Evolutionary conservation across 1,140 invertebrate genomes (phyloP), one percentile per base, ranked within the genome.

Genomic region (Gonioctena quinquepunctata): DNA sequence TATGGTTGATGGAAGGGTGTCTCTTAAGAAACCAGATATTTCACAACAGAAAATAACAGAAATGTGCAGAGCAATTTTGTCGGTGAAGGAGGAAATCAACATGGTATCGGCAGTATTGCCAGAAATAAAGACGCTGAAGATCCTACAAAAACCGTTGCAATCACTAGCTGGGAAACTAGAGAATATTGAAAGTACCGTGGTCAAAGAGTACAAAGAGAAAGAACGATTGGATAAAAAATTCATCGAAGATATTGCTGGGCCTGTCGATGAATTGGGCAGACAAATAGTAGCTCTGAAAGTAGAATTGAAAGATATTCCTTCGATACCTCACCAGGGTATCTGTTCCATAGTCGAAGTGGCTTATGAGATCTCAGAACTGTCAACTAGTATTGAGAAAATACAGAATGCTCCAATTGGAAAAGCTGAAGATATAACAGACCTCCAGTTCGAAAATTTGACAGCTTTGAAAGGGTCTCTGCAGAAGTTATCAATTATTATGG

Each of bases 261-360:
- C 62, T 11, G 18, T 70, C 21, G 18, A 11, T 8, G 50, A 21
- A n/a, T 66, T 66, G 18, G 22, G n/a, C n/a, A 50, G 57, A 13
- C 60, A 71, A 69, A 13, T 76, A 23, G 42, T 66, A 54, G 19
- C 16, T 1, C 57, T 74, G 6, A 65, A 74, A 62, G 25, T 18
- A 49, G 71, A 56, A 28, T 42, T 71, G 8, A 25, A 71, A 59
- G 27, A 71, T 3, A 11, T 69, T 2, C 66, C 49, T 25, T 8
- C 22, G 3, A 26, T 48, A 52, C 70, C 73, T 8, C 65, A 76
- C 26, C 68, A 71, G 63, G 74, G 70, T 1, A 48, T 75, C 28
- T 26, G 69, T 3, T 49, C 62, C 2, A 18, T 77, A 16, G 19
- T 64, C 6, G 49, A 70, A 33, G 18, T 71, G 27, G 27, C 42